Percentiles rank a stretch among this genome's conserved stretches.
phyloP scores from a whole-genome alignment of 2,797 vertebrate genomes.

The Columba guinea region DNA sequence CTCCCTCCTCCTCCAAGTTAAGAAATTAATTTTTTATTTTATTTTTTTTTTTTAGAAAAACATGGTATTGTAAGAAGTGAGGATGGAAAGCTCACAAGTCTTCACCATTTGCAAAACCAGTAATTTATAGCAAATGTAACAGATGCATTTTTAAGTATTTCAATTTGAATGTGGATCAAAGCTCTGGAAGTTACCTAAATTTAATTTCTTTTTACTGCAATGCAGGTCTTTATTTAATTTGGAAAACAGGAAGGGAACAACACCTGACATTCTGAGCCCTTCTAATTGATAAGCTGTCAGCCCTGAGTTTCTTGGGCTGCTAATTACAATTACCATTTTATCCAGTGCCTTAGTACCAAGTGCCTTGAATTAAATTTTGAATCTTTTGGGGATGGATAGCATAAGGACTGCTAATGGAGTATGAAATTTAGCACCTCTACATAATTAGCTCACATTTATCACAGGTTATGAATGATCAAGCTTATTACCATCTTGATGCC shows the following conservation, averaged over 20 bases:
- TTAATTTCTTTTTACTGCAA: conserved; percentile 15
- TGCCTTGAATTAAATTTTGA: conserved; percentile 62
- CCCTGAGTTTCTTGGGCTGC: conserved; percentile 31
- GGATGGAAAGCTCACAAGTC: neutral
- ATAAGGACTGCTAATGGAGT: conserved; percentile 50
- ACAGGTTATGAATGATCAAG: conserved; percentile 40
- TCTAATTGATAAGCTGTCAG: conserved; percentile 16
- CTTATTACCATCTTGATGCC: conserved; percentile 50
- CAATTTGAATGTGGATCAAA: neutral
- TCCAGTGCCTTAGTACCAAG: conserved; percentile 30
- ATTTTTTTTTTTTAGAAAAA: neutral
- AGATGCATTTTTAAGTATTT: neutral
- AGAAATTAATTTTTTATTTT: neutral
- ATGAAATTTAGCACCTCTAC: conserved; percentile 51
- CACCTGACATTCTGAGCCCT: neutral
- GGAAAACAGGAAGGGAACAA: neutral
- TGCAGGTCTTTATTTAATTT: conserved; percentile 4
- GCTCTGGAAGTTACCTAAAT: neutral
- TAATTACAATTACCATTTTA: conserved; percentile 47
- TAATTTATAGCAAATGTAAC: neutral
- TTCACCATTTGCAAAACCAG: neutral
- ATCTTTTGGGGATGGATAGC: conserved; percentile 47
- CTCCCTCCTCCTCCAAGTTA: neutral
- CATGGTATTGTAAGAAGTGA: neutral
- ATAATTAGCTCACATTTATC: conserved; percentile 63